Evolutionary conservation across 1,140 invertebrate genomes (phyloP).

Genomic region (Chlorops oryzae): DNA sequence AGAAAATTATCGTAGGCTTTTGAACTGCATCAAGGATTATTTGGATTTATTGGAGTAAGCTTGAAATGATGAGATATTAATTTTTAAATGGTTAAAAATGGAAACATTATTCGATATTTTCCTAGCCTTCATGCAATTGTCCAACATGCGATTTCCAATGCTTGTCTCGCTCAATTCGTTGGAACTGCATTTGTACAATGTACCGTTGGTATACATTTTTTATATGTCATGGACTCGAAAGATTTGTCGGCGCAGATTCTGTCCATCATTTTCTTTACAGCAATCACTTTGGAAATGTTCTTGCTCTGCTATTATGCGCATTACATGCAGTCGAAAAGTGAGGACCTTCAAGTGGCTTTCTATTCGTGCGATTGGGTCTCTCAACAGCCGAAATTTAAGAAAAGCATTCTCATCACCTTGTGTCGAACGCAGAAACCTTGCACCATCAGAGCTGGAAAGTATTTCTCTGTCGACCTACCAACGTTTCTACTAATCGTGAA

Average conservation of each 20-base stretch:
- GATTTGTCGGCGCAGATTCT: constrained; percentile 29
- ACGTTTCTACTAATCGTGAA: constrained; percentile 30
- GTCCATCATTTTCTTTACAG: constrained; percentile 33
- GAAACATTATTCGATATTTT: background rate
- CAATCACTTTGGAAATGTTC: constrained; percentile 36
- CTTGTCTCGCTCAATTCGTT: constrained; percentile 33
- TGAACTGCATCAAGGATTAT: constrained; percentile 28
- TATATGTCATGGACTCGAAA: constrained; percentile 27
- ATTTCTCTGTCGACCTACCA: constrained; percentile 30
- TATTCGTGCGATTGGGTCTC: constrained; percentile 37
- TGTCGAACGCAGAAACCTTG: constrained; percentile 22
- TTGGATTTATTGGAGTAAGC: constrained; percentile 17
- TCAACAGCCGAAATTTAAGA: constrained; percentile 24
- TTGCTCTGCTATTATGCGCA: constrained; percentile 38
- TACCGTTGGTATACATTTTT: constrained; percentile 33
- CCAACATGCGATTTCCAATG: constrained; percentile 27
- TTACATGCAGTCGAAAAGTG: constrained; percentile 26
- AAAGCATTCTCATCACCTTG: constrained; percentile 25
- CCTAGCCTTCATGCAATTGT: constrained; percentile 23
- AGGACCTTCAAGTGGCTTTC: constrained; percentile 30
- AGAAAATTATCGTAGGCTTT: constrained; percentile 13
- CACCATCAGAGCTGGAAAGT: constrained; percentile 27
- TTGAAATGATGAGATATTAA: background rate
- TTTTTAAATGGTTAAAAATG: background rate
- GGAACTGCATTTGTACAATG: constrained; percentile 36